A percentile compares a stretch with the other conserved stretches of the same genome.
phyloP scores from a whole-genome alignment of 2,113 vertebrate genomes.

The Aspidoscelis tigris region DNA sequence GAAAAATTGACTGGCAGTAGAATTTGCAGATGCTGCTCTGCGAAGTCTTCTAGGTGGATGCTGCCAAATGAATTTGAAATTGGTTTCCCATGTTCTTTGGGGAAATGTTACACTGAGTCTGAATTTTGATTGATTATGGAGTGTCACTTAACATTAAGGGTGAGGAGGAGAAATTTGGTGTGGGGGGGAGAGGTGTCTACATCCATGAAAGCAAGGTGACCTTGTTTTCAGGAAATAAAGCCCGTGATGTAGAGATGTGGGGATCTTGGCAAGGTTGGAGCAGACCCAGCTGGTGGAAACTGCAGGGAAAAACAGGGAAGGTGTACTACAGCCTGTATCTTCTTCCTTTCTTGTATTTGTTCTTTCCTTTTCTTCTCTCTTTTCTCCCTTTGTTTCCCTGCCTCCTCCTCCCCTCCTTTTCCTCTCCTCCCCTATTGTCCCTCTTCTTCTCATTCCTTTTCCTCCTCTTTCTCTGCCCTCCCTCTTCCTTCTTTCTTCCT shows the following conservation, averaged over 20 bases:
- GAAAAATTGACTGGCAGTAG: constrained; percentile 38
- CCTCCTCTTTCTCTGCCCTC: no score
- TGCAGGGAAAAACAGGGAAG: background rate
- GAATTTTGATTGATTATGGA: constrained; percentile 47
- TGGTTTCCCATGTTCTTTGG: constrained; percentile 63
- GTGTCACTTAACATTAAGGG: constrained; percentile 33
- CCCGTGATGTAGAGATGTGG: background rate
- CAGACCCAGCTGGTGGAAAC: background rate
- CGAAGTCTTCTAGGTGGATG: constrained; percentile 59
- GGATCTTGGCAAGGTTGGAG: background rate
- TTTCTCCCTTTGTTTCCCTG: no score
- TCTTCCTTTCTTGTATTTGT: no score
- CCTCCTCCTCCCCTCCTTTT: no score
- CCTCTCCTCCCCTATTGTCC: no score
- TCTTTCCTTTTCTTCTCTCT: no score
- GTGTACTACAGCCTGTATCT: background rate
- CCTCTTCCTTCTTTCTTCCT: no score
- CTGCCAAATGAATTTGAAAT: constrained; percentile 51
- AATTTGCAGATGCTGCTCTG: constrained; percentile 39
- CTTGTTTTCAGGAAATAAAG: constrained; percentile 45
- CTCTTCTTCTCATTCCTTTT: no score
- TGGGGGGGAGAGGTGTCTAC: background rate
- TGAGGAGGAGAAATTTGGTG: background rate
- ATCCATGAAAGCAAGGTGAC: constrained; percentile 36
- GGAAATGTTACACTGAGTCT: constrained; percentile 52